phyloP scores from a whole-genome alignment of 2,888 invertebrate genomes.

The Hipparchia sbordonii region DNA sequence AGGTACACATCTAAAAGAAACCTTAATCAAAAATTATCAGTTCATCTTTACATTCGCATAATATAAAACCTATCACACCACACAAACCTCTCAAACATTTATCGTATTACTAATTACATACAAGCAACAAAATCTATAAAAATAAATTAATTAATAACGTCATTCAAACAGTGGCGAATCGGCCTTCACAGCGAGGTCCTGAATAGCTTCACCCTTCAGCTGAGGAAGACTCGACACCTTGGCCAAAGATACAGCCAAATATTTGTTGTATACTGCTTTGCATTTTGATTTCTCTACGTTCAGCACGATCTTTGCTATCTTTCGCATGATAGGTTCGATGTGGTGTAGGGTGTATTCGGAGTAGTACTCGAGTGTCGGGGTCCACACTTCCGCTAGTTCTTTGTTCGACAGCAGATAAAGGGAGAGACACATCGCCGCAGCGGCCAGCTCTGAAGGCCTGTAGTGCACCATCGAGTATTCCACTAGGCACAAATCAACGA shows the following conservation, averaged over 20 bases:
- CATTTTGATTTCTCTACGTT: constrained; percentile 88
- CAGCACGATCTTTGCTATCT: constrained; percentile 86
- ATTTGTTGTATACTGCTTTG: constrained; percentile 87
- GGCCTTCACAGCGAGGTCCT: constrained; percentile 50
- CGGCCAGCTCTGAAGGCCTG: constrained; percentile 92
- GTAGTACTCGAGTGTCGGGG: constrained; percentile 88
- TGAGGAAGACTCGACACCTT: constrained; percentile 86
- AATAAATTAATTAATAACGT: not conserved
- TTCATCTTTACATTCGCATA: constrained; percentile 29
- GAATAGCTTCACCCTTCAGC: constrained; percentile 74
- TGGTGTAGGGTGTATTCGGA: constrained; percentile 88
- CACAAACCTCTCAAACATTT: not conserved
- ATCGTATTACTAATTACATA: not conserved
- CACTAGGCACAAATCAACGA: constrained; percentile 92
- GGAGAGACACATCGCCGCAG: constrained; percentile 90
- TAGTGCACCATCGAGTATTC: constrained; percentile 91
- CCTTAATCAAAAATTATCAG: constrained; percentile 41
- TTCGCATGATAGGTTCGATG: constrained; percentile 86
- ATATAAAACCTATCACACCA: constrained; percentile 26
- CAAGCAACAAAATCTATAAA: constrained; percentile 1
- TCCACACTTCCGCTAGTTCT: constrained; percentile 85
- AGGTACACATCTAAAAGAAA: constrained; percentile 43
- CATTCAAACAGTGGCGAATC: not conserved
- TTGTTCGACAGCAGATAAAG: constrained; percentile 80
- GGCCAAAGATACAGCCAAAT: constrained; percentile 79